Evolutionary conservation across 2,797 vertebrate species (phyloP).

Genomic region (Pangasius krempfi): DNA sequence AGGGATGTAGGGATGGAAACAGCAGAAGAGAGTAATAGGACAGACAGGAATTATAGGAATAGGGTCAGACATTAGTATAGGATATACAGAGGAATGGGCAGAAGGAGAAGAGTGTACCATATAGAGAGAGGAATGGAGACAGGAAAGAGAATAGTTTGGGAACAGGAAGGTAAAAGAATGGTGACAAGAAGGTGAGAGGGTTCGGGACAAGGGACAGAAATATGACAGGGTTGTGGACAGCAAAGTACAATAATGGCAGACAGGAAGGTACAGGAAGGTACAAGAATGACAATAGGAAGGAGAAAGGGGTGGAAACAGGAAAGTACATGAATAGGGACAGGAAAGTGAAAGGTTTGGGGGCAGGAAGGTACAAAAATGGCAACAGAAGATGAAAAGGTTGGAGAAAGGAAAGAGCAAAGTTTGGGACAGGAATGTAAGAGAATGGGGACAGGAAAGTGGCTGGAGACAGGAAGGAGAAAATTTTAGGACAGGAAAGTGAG

Average conservation of each 20-base stretch:
- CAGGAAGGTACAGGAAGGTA: not conserved
- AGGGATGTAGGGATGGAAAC: conserved; percentile 25
- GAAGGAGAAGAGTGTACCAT: not conserved
- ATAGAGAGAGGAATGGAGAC: not conserved
- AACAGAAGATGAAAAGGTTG: not conserved
- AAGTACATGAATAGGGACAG: not conserved
- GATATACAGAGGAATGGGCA: not conserved
- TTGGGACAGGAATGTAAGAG: not conserved
- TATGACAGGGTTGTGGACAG: not conserved
- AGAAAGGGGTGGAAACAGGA: not conserved
- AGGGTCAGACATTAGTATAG: not conserved
- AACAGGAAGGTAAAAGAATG: not conserved
- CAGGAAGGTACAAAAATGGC: not conserved
- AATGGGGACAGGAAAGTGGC: not conserved
- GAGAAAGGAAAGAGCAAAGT: not conserved
- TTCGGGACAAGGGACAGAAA: conserved; percentile 40
- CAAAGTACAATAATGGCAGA: not conserved
- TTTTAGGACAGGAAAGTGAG: not conserved
- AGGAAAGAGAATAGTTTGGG: too few relatives aligned
- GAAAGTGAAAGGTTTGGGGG: not conserved
- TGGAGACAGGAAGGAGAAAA: not conserved
- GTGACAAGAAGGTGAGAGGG: not conserved
- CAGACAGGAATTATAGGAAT: not conserved
- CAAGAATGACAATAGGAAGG: not conserved
- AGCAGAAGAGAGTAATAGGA: not conserved